Evolutionary conservation across 2,113 vertebrate species (phyloP).

Genomic region (Bagarius yarrelli): DNA sequence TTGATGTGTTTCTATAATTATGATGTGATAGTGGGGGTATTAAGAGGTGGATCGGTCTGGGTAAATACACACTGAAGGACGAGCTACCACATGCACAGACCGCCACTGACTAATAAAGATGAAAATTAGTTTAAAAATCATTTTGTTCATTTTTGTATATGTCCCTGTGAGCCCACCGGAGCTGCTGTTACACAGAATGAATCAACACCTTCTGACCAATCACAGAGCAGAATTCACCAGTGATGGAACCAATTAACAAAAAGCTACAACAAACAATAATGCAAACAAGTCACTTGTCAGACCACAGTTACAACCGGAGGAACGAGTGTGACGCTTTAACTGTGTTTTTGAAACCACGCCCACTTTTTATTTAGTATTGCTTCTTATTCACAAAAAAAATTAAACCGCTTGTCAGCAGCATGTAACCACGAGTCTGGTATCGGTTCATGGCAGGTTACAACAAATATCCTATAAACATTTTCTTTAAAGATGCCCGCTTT

Average conservation of each 20-base stretch:
- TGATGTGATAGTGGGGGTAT: too few species aligned
- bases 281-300: too few species aligned
- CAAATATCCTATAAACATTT: neutral
- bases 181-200: neutral
- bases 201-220: slow-evolving; percentile 1
- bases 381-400: neutral
- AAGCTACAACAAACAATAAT: too few species aligned
- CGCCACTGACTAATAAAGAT: too few species aligned
- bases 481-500: neutral
- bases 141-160: too few species aligned
- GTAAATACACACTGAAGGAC: too few species aligned
- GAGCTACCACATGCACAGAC: too few species aligned
- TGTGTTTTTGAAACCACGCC: neutral
- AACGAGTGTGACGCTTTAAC: neutral
- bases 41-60: too few species aligned
- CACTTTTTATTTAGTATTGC: too few species aligned
- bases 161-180: neutral
- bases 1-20: too few species aligned
- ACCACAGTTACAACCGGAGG: neutral
- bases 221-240: neutral
- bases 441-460: too few species aligned
- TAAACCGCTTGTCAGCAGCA: neutral
- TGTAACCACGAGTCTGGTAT: neutral
- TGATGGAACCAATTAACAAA: neutral
- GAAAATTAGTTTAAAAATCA: too few species aligned